phyloP scores from a whole-genome alignment of 2,888 invertebrate species.

The Chironomus tentans region DNA sequence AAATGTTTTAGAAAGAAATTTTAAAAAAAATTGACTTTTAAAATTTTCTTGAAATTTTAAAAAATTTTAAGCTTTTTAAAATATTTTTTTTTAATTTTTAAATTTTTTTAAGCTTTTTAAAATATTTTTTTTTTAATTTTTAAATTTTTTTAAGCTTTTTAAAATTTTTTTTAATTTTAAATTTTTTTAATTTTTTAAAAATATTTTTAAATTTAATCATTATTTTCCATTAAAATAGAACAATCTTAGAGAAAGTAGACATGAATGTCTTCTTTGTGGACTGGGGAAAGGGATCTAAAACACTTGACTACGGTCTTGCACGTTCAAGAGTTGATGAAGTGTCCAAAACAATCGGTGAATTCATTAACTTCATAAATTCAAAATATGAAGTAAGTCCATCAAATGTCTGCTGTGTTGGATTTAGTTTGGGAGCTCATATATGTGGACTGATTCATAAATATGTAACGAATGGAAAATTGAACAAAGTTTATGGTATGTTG shows the following conservation, averaged over 20 bases:
- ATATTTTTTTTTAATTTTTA: too few species aligned
- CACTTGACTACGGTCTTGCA: conserved; percentile 36
- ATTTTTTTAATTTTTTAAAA: too few species aligned
- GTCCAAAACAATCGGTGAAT: conserved; percentile 34
- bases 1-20: too few species aligned
- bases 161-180: too few species aligned
- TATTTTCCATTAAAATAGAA: not conserved
- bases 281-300: conserved; percentile 37
- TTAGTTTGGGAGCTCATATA: not conserved
- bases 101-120: too few species aligned
- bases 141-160: too few species aligned
- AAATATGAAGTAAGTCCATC: conserved; percentile 12
- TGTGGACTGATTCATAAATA: not conserved
- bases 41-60: too few species aligned
- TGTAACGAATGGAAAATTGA: not conserved
- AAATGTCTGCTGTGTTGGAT: not conserved
- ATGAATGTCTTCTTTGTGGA: conserved; percentile 35
- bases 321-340: conserved; percentile 34
- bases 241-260: not conserved
- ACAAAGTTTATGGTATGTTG: not conserved
- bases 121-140: too few species aligned
- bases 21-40: too few species aligned
- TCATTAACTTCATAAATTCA: conserved; percentile 34
- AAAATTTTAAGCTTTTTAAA: too few species aligned
- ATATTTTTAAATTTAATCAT: too few species aligned